Percentiles rank a stretch among this genome's conserved stretches.
phyloP scores from a whole-genome alignment of 2,113 vertebrate species.

The Machaerirhynchus nigripectus region DNA sequence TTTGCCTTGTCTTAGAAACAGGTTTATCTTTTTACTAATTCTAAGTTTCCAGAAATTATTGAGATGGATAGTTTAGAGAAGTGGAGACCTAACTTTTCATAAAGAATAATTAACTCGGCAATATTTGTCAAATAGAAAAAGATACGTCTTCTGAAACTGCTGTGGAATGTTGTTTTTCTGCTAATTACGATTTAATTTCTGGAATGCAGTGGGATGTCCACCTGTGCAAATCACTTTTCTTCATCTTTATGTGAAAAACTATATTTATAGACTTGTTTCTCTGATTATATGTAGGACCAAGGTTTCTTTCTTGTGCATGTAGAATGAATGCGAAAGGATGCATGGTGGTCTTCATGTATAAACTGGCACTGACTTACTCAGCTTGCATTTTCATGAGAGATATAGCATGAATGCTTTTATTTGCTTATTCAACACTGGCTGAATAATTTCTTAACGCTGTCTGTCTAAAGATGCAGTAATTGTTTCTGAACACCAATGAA shows the following conservation, averaged over 20 bases:
- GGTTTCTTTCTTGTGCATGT: slow-evolving; percentile 66
- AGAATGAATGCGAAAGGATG: slow-evolving; percentile 63
- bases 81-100: not conserved
- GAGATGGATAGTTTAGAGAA: not conserved
- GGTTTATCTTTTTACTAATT: not conserved
- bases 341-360: slow-evolving; percentile 68
- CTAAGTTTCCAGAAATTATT: not conserved
- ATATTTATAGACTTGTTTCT: slow-evolving; percentile 22
- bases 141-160: not conserved
- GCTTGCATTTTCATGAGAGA: slow-evolving; percentile 68
- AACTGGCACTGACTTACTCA: slow-evolving; percentile 65
- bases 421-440: slow-evolving; percentile 76
- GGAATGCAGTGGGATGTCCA: slow-evolving; percentile 35
- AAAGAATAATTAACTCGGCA: not conserved
- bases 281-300: not conserved
- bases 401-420: slow-evolving; percentile 73
- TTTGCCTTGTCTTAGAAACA: not conserved
- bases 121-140: not conserved
- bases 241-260: slow-evolving; percentile 15
- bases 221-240: slow-evolving; percentile 26
- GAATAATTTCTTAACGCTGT: slow-evolving; percentile 70
- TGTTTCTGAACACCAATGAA: slow-evolving; percentile 12
- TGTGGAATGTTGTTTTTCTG: slow-evolving; percentile 25
- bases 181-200: slow-evolving; percentile 37
- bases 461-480: slow-evolving; percentile 79